Conservation (phyloP, 2,797 vertebrate genomes). For the Mergus octosetaceus region DNA sequence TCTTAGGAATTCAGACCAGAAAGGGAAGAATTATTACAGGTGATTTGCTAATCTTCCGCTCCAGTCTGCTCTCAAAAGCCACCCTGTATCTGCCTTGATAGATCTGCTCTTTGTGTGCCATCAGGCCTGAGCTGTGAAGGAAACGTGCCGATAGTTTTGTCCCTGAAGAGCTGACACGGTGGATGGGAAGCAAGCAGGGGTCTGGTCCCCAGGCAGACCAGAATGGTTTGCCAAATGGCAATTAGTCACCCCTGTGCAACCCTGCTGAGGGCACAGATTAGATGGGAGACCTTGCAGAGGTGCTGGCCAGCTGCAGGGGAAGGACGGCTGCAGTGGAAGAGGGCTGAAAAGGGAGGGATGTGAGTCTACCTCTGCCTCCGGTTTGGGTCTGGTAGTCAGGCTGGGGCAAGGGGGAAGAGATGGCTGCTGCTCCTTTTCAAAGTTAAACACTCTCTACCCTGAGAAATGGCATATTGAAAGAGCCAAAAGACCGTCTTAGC, state of each 20-base stretch:
- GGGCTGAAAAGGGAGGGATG: background rate
- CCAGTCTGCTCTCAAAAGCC: background rate
- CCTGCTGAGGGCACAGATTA: background rate
- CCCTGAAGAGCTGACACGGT: background rate
- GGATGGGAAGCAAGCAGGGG: background rate
- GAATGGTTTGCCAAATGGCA: background rate
- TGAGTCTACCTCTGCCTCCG: background rate
- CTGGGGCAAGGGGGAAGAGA: background rate
- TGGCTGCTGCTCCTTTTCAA: background rate
- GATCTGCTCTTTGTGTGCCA: background rate
- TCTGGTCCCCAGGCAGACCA: background rate
- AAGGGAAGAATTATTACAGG: slow-evolving; percentile 33
- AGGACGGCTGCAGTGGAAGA: background rate
- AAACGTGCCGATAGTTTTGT: background rate
- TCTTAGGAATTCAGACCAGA: slow-evolving; percentile 58
- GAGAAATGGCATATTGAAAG: background rate
- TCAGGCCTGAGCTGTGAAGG: background rate
- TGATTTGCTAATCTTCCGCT: slow-evolving; percentile 17
- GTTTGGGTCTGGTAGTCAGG: background rate
- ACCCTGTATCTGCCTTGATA: background rate
- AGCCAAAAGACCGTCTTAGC: background rate
- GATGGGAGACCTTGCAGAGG: background rate
- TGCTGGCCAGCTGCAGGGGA: background rate
- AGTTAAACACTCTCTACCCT: background rate
- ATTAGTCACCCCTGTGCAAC: background rate